Evolutionary conservation across 1,140 invertebrate species (phyloP), one percentile per base, ranked within the genome.

Genomic region (Drosophila orena): DNA sequence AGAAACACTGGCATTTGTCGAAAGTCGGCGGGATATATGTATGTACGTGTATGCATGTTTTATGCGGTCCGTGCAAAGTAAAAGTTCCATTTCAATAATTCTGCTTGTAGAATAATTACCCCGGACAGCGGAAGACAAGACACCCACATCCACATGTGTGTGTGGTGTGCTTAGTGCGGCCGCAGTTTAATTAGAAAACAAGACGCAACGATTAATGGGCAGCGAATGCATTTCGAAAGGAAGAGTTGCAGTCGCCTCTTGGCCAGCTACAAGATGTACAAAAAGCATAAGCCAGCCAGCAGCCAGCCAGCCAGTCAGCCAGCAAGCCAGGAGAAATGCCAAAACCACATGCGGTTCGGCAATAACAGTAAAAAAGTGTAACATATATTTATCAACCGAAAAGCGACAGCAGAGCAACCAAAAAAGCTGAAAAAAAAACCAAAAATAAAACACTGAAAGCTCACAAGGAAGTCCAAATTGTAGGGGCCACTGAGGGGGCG

Each of bases 321-420:
- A 65, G 50, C 24, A n/a, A 57, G 52, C 72, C 40, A 37, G 62
- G 73, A 76, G 62, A 77, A 77, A 77, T 77, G 74, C 73, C 62
- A 70, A 70, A 77, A 68, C 74, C 72, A 77, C 74, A 77, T 76
- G 73, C 73, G 74, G 73, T 69, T 68, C 71, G 69, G 60, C 74
- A 77, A 77, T 77, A 77, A 77, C 73, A 77, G 74, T 77, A 77
- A 77, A 77, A 77, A 77, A 77, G 74, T 77, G 74, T 77, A 77
- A 77, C 74, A 77, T 77, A 77, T 77, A 77, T 77, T 77, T 77
- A 77, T 77, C 74, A 77, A 76, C 73, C 50, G 44, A 75, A 68
- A 66, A 76, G 49, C 70, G 71, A 74, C 70, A 76, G 60, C 58
- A 24, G 61, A 71, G 49, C 43, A 50, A 54, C 59, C 50, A 34